Conservation (phyloP, 2,113 vertebrate genomes). For the Dromas ardeola region DNA sequence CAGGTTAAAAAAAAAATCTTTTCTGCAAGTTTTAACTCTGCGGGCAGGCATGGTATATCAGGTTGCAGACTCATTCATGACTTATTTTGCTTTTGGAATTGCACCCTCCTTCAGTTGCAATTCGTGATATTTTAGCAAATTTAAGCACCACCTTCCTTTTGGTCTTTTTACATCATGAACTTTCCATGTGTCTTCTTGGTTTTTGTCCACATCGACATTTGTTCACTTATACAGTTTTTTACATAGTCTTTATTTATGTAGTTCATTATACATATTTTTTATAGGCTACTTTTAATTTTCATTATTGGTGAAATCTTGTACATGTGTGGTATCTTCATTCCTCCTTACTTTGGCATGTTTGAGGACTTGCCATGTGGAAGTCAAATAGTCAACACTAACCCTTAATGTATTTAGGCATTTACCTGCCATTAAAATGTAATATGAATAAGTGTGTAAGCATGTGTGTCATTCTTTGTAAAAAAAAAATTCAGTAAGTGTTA, state of each 20-base stretch:
- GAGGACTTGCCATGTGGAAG: neutral
- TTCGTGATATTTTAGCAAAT: neutral
- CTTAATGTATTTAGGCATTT: neutral
- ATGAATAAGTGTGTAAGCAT: neutral
- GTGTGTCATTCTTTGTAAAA: neutral
- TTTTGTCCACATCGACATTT: neutral
- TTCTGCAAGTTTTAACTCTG: neutral
- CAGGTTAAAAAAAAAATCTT: neutral
- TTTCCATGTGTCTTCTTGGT: neutral
- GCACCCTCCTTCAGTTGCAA: neutral
- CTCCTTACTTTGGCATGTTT: neutral
- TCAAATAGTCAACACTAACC: neutral
- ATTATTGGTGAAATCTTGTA: neutral
- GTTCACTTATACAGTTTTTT: neutral
- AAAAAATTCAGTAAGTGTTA: neutral
- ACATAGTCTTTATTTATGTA: neutral
- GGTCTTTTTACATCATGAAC: neutral
- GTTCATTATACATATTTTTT: neutral
- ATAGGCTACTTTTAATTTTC: neutral
- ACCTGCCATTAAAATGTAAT: neutral
- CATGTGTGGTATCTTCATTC: neutral
- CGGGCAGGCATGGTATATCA: neutral
- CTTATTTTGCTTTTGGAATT: neutral
- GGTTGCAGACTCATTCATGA: neutral
- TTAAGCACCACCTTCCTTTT: neutral